Percentiles rank a stretch among this genome's conserved stretches.
Evolutionary conservation across 37 sponge, comb jelly and placozoan genomes (phyloP).

Genomic region (Tethya wilhelma): DNA sequence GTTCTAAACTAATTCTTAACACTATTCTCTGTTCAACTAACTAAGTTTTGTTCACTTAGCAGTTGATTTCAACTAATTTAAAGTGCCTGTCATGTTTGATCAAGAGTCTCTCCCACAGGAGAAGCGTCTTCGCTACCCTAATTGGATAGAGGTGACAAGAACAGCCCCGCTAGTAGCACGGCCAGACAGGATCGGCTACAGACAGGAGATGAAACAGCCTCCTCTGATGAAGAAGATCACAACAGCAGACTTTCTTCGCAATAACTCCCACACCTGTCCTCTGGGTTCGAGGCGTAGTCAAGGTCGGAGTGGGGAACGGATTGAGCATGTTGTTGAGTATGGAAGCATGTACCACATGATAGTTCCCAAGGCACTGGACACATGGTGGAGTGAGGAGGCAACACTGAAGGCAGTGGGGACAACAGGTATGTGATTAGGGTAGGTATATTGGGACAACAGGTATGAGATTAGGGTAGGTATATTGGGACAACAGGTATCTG

Average conservation of each 20-base stretch:
- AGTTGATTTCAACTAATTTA: too few species aligned
- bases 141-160: neutral
- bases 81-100: too few species aligned
- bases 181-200: neutral
- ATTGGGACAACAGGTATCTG: too few species aligned
- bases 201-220: neutral
- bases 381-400: neutral
- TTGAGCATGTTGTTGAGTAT: slow-evolving; percentile 20
- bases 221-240: neutral
- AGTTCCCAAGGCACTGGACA: neutral
- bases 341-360: slow-evolving; percentile 33
- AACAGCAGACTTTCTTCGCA: neutral
- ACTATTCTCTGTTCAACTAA: too few species aligned
- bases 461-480: too few species aligned
- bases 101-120: too few species aligned
- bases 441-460: too few species aligned
- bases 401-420: neutral
- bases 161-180: neutral
- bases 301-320: neutral
- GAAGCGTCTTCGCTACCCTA: too few species aligned
- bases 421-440: too few species aligned
- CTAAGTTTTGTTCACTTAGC: too few species aligned
- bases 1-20: too few species aligned
- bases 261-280: slow-evolving; percentile 5
- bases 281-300: slow-evolving; percentile 4